Evolutionary conservation across 1,140 invertebrate genomes (phyloP).

Genomic region (Temnothorax nylanderi): DNA sequence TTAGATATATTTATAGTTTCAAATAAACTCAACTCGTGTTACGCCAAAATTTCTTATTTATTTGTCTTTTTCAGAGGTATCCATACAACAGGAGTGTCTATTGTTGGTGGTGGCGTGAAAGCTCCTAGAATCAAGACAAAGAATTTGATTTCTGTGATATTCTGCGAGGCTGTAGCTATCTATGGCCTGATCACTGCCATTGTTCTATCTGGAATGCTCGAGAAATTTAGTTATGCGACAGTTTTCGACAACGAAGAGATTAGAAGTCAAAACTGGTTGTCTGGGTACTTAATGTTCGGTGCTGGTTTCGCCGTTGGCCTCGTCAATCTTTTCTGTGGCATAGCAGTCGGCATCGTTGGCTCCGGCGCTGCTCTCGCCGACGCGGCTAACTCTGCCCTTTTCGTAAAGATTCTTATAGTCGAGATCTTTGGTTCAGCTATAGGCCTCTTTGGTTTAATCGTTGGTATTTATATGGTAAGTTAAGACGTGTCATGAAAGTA

Average conservation of each 20-base stretch:
- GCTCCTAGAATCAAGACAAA: conserved; percentile 99
- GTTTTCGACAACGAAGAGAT: conserved; percentile 58
- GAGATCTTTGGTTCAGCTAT: conserved; percentile 99
- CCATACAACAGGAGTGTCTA: conserved; percentile 97
- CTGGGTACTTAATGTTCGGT: conserved; percentile 98
- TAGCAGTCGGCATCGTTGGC: conserved; percentile 97
- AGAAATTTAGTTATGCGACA: conserved; percentile 84
- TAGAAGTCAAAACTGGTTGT: conserved; percentile 89
- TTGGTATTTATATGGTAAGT: conserved; percentile 95
- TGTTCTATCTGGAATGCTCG: conserved; percentile 94
- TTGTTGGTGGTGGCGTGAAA: conserved; percentile 99
- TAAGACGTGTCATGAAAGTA: too few relatives aligned
- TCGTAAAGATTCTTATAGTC: conserved; percentile 99
- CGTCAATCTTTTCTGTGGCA: conserved; percentile 97
- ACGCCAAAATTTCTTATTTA: background rate
- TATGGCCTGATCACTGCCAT: conserved; percentile 99
- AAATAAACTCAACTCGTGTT: conserved; percentile 16
- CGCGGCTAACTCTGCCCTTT: conserved; percentile 97
- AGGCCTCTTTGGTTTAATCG: conserved; percentile 99
- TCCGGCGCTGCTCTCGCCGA: conserved; percentile 98
- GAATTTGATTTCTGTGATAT: conserved; percentile 99
- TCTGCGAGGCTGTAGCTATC: conserved; percentile 99
- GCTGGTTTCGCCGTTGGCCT: conserved; percentile 97
- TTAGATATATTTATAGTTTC: conserved; percentile 53
- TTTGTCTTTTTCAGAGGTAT: conserved; percentile 90